A percentile compares a stretch with the other conserved stretches of the same genome.
These are phyloP conservation scores for Metaphire vulgaris DNA, from an alignment of 1,140 invertebrate genomes.

Conservation along the genomic window DNA sequence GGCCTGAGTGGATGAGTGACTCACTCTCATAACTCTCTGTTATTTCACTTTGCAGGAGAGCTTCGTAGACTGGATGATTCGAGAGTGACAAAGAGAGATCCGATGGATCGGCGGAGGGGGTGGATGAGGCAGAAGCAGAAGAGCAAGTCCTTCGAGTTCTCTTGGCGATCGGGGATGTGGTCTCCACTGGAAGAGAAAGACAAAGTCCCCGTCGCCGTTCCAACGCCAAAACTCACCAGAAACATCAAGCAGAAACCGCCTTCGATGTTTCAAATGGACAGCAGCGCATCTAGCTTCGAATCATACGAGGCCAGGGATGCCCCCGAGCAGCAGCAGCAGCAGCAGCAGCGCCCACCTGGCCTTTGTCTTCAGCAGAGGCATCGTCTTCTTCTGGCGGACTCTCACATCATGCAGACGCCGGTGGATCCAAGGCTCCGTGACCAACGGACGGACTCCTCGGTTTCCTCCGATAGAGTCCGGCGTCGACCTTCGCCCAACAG, in stretches of 20 bases:
- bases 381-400: neutral
- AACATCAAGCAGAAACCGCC: conserved; percentile 19
- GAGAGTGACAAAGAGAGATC: neutral
- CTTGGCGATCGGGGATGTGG: conserved; percentile 26
- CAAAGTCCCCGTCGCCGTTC: conserved; percentile 8
- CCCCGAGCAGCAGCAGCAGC: neutral
- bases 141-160: conserved; percentile 28
- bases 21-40: no score
- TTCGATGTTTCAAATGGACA: conserved; percentile 22
- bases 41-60: neutral
- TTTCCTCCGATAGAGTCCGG: neutral
- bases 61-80: neutral
- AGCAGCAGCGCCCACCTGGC: neutral
- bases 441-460: neutral
- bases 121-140: conserved; percentile 26
- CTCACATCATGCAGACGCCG: no score
- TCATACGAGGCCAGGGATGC: neutral
- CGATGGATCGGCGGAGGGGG: conserved; percentile 11
- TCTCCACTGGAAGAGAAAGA: conserved; percentile 20
- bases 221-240: neutral
- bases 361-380: neutral
- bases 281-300: conserved; percentile 24
- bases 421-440: neutral
- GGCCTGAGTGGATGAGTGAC: no score
- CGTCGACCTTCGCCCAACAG: neutral